These are phyloP conservation scores for Coregonus sp. DNA, from an alignment of 2,797 vertebrate species.

Conservation along the genomic window DNA sequence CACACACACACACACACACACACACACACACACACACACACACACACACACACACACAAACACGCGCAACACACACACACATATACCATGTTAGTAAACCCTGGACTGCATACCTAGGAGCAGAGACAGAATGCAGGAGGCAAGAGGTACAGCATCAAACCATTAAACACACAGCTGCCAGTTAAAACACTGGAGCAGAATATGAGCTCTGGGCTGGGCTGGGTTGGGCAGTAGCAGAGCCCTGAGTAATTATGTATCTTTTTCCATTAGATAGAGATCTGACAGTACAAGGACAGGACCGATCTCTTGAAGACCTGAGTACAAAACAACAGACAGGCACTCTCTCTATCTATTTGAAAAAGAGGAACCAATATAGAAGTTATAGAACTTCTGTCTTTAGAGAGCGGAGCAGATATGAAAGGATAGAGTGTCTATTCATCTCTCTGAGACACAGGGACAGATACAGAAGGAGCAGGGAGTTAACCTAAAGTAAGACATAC, in stretches of 20 bases:
- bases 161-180: neutral
- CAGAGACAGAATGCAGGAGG: conserved; percentile 52
- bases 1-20: too few species aligned
- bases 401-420: neutral
- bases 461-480: neutral
- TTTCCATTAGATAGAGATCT: neutral
- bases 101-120: conserved; percentile 62
- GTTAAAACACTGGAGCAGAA: conserved; percentile 15
- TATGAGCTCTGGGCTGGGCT: neutral
- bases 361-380: neutral
- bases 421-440: neutral
- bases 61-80: too few species aligned
- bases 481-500: neutral
- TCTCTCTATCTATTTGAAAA: neutral
- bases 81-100: conserved; percentile 33
- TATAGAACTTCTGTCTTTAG: neutral
- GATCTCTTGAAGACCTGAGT: neutral
- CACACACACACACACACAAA: too few species aligned
- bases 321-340: neutral
- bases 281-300: too few species aligned
- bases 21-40: too few species aligned
- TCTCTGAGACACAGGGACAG: neutral
- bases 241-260: neutral
- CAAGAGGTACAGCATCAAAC: conserved; percentile 49
- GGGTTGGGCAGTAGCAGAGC: neutral